Conservation (phyloP, 2,888 invertebrate species). For the Frankliniella intonsa region DNA sequence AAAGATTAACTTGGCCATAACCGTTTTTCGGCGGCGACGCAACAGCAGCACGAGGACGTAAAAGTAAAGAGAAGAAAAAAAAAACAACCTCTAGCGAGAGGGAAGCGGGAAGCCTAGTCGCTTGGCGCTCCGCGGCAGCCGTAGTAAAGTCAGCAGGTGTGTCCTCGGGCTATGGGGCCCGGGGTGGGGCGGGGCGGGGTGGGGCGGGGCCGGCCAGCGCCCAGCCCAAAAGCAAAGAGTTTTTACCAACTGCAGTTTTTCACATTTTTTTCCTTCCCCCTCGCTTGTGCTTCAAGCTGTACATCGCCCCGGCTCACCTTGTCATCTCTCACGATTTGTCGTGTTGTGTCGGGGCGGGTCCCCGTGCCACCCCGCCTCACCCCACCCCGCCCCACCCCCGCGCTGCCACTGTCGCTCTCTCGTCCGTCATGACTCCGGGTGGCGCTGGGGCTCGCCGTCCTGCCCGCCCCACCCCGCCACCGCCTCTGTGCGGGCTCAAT, state of each 20-base stretch:
- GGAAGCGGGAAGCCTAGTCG: not conserved
- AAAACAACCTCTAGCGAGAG: not conserved
- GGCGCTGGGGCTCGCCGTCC: not conserved
- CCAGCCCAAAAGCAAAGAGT: not conserved
- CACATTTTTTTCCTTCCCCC: not conserved
- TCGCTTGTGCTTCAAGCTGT: no score
- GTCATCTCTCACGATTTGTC: not conserved
- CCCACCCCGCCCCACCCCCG: not conserved
- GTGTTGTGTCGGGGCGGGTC: not conserved
- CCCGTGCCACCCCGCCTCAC: not conserved
- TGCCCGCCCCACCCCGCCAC: no score
- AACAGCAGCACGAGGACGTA: not conserved
- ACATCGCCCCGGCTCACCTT: no score
- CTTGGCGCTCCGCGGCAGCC: not conserved
- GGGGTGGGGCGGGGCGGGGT: no score
- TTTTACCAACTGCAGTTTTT: slow-evolving; percentile 6
- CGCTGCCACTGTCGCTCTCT: not conserved
- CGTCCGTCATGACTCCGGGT: not conserved
- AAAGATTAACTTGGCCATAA: not conserved
- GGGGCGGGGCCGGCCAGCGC: no score
- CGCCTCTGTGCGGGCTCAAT: not conserved
- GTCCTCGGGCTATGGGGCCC: not conserved
- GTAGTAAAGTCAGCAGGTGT: slow-evolving; percentile 6
- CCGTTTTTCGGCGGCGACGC: not conserved
- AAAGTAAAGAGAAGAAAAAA: not conserved